Base-by-base conservation (phyloP, 2,888 invertebrate species). In the Aphidius colemani region DNA sequence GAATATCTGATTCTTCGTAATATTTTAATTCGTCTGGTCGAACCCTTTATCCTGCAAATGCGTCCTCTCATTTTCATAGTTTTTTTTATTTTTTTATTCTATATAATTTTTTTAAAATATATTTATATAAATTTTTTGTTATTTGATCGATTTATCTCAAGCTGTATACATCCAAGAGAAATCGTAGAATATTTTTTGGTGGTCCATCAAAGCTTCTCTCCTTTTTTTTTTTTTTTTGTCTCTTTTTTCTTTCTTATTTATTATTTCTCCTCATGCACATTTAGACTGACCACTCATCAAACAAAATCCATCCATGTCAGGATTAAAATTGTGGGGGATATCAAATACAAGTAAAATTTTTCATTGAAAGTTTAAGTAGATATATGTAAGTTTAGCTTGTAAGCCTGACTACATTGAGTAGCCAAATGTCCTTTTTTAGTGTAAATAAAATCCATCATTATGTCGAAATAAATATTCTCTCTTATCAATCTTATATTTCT, bases 281-380 rank as follows among this genome's bases (percentile, higher is more conserved):
- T 30, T 46, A 30, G 48, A 7, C 11, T 7, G 48, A 8, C 61
- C 68, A 67, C 72, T 79, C 75, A 68, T 75, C 81, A 80, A 81
- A 81, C 78, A 79, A 78, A 77, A 82, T 82, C 80, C 75, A 80
- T 82, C 82, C 78, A 79, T 75, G 80, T 82, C 82, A 79, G 80
- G 81, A 81, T 81, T 81, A 81, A 81, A 82, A 80, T 75, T 75
- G 77, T 76, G 39, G 7, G 70, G 75, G 75, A 75, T 77, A 78
- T 77, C 75, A 76, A 78, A 79, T 78, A 77, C 74, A 64, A 64
- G 61, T 66, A 65, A 64, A 56, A 65, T 61, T 68, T 67, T 49
- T 67, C 69, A 64, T 70, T 66, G 67, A 65, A 68, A 59, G 64
- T 61, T 60, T 65, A 60, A 70, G 57, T 62, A 48, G 55, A 50